Evolutionary conservation across 1,140 invertebrate genomes (phyloP), one percentile per base, ranked within the genome.

Genomic region (Spodoptera frugiperda): DNA sequence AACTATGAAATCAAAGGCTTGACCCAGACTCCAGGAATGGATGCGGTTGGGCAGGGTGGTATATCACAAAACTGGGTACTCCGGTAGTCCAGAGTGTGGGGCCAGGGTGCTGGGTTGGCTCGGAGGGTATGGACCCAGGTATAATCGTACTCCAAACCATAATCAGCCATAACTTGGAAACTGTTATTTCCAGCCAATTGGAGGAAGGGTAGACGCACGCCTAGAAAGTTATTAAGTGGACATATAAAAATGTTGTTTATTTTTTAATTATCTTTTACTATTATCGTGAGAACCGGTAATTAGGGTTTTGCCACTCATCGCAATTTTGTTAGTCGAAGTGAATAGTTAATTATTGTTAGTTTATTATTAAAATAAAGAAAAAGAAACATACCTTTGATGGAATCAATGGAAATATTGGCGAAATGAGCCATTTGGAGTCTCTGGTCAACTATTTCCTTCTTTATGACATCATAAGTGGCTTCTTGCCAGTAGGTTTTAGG

Each of bases 31-130:
- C 95, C 95, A 6, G 96, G 95, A 65, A 95, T 94, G 0, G 95
- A 94, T 0, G 95, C 95, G 33, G 91, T 93, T 0, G 96, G 96
- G 86, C 96, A 97, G 0, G 95, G 94, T 1, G 94, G 94, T 51
- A 97, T 95, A 61, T 94, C 89, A 82, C 96, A 97, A 76, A 97
- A 96, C 83, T 96, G 96, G 77, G 84, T 92, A 4, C 94, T 94
- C 1, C 81, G 79, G 82, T 95, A 97, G 82, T 97, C 95, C 68
- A 97, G 86, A 1, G 96, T 97, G 84, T 97, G 97, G 0, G 97
- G 97, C 96, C 96, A 97, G 39, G 96, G 89, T 61, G 95, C 94
- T 12, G 95, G 96, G 70, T 95, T 87, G 9, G 90, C 92, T 65
- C 91, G 95, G 25, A 84, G 83, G 44, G 91, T 93, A 0, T 96